Conservation (phyloP, 2,797 vertebrate species). For the Chelon auratus region DNA sequence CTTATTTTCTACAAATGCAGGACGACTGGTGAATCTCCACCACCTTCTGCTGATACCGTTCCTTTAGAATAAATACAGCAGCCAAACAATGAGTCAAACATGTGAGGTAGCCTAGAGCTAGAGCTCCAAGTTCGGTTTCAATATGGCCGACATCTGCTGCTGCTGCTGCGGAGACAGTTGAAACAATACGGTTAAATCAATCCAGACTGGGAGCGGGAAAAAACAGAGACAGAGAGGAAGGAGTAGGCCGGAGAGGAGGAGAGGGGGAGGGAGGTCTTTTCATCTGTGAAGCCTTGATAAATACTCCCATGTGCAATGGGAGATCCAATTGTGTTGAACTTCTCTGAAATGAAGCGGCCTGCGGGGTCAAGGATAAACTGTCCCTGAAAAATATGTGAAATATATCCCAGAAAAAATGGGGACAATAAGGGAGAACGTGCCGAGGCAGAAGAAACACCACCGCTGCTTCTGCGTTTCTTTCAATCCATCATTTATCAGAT, state of each 20-base stretch:
- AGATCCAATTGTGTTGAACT: constrained; percentile 56
- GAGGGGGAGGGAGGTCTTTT: constrained; percentile 33
- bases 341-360: constrained; percentile 43
- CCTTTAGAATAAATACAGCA: constrained; percentile 4
- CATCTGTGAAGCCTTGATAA: constrained; percentile 66
- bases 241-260: background rate
- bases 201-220: constrained; percentile 68
- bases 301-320: constrained; percentile 72
- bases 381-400: constrained; percentile 10
- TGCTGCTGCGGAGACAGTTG: constrained; percentile 56
- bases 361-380: constrained; percentile 45
- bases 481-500: background rate
- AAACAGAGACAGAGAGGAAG: constrained; percentile 25
- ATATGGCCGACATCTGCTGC: constrained; percentile 78
- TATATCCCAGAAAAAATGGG: background rate
- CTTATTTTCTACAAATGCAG: background rate
- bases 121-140: constrained; percentile 54
- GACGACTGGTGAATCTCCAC: background rate
- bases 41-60: background rate
- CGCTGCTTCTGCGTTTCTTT: constrained; percentile 4
- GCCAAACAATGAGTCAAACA: constrained; percentile 52
- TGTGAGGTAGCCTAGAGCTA: constrained; percentile 33
- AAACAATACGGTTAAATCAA: constrained; percentile 70
- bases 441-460: constrained; percentile 5
- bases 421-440: constrained; percentile 17